phyloP scores from a whole-genome alignment of 2,797 vertebrate genomes.

The Gymnopithys bicolor region DNA sequence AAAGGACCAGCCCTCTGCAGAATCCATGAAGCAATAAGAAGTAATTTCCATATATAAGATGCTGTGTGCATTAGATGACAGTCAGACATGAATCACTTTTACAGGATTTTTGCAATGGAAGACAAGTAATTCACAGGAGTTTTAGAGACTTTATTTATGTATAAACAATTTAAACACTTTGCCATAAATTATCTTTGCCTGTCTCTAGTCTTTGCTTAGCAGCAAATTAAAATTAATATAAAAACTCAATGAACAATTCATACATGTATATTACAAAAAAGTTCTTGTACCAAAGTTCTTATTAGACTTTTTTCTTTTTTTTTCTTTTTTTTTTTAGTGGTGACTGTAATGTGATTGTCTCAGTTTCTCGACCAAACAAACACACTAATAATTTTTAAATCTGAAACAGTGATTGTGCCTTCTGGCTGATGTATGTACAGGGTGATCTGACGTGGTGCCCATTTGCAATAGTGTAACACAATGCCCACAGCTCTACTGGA shows the following conservation, averaged over 20 bases:
- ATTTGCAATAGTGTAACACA: conserved; percentile 92
- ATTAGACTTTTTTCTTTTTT: conserved; percentile 83
- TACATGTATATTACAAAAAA: conserved; percentile 99
- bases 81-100: background rate
- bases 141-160: conserved; percentile 99
- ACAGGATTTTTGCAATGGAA: conserved; percentile 78
- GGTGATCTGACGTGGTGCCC: conserved; percentile 98
- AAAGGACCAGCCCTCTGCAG: background rate
- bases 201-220: conserved; percentile 98
- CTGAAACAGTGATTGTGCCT: conserved; percentile 87
- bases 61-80: background rate
- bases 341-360: conserved; percentile 99
- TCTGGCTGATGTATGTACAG: conserved; percentile 86
- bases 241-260: conserved; percentile 98
- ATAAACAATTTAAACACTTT: conserved; percentile 99
- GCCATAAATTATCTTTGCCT: conserved; percentile 99
- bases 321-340: conserved; percentile 82
- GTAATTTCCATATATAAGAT: background rate
- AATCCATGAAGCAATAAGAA: background rate
- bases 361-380: conserved; percentile 93
- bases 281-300: conserved; percentile 91
- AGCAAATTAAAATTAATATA: conserved; percentile 99
- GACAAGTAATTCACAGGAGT: conserved; percentile 95
- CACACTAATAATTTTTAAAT: conserved; percentile 87
- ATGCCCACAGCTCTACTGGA: conserved; percentile 95